A percentile compares a stretch with the other conserved stretches of the same genome.
Conservation (phyloP, 2,113 vertebrate species). For the Protobothrops mucrosquamatus region DNA sequence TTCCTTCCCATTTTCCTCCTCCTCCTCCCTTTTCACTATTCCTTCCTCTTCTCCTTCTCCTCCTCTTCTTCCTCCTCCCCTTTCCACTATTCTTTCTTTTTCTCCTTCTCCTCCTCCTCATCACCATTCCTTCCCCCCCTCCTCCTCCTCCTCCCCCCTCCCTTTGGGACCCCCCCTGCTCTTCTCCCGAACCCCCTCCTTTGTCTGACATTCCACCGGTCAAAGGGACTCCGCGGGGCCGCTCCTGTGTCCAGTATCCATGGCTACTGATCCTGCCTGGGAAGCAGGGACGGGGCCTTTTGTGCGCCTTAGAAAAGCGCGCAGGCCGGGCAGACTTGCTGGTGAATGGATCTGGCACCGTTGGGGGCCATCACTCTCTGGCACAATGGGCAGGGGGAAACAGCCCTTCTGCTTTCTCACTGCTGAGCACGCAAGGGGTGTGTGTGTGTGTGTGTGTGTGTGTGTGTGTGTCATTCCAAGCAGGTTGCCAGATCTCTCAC, state of each 20-base stretch:
- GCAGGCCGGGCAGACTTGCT: rapidly evolving
- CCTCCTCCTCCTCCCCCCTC: background rate
- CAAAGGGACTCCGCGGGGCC: slow-evolving; percentile 50
- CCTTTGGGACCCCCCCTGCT: background rate
- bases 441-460: no score
- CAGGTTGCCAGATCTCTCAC: background rate
- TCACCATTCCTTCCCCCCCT: background rate
- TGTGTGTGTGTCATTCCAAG: background rate
- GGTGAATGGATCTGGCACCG: background rate
- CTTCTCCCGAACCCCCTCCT: slow-evolving; percentile 27
- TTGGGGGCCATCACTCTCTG: background rate
- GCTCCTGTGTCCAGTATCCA: slow-evolving; percentile 66
- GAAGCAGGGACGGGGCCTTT: slow-evolving; percentile 37
- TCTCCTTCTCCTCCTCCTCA: background rate
- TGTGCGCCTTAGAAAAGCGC: slow-evolving; percentile 35
- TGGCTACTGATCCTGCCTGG: slow-evolving; percentile 60
- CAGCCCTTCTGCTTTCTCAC: rapidly evolving
- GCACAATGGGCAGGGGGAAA: background rate
- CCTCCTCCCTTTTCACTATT: no score
- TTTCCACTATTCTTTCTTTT: background rate
- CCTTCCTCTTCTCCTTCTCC: background rate
- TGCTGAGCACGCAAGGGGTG: background rate
- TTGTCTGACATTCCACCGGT: slow-evolving; percentile 63
- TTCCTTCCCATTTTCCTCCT: no score
- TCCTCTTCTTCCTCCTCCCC: background rate